A percentile compares a stretch with the other conserved stretches of the same genome.
Conservation (phyloP, 2,888 invertebrate genomes). For the Drosophila subquinaria region DNA sequence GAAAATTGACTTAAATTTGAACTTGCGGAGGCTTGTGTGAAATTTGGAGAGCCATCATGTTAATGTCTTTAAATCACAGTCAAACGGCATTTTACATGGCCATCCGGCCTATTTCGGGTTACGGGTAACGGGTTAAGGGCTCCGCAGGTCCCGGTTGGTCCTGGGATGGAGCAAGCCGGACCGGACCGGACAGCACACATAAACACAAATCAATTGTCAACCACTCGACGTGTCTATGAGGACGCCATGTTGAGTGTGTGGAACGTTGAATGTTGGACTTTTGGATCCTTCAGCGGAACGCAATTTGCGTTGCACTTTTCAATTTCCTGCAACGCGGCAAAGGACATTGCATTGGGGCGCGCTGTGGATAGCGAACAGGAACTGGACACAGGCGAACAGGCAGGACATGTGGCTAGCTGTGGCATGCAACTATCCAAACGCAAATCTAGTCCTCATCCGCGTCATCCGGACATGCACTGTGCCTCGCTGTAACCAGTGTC, state of each 20-base stretch:
- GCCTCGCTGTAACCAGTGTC: constrained; percentile 72
- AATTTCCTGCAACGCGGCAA: constrained; percentile 68
- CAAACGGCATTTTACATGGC: constrained; percentile 73
- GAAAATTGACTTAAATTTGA: constrained; percentile 45
- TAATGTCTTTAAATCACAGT: constrained; percentile 78
- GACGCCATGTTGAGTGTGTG: constrained; percentile 23
- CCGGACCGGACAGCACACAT: constrained; percentile 58
- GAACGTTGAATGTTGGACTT: constrained; percentile 24
- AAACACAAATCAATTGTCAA: constrained; percentile 81
- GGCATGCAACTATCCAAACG: constrained; percentile 76
- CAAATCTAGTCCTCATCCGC: constrained; percentile 71
- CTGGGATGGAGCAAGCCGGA: constrained; percentile 15
- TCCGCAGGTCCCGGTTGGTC: not conserved
- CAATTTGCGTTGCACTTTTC: constrained; percentile 79
- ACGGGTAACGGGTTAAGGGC: not conserved
- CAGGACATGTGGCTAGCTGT: constrained; percentile 55
- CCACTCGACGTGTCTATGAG: constrained; percentile 64
- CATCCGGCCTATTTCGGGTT: not conserved
- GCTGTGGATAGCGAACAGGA: constrained; percentile 6
- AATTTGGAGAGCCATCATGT: constrained; percentile 51
- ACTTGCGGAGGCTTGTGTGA: constrained; percentile 22
- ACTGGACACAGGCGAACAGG: constrained; percentile 24
- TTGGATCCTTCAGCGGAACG: constrained; percentile 66
- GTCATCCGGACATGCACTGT: constrained; percentile 10
- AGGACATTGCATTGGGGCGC: constrained; percentile 33